Evolutionary conservation across 2,888 invertebrate species (phyloP).

Genomic region (Abrostola triplasia): DNA sequence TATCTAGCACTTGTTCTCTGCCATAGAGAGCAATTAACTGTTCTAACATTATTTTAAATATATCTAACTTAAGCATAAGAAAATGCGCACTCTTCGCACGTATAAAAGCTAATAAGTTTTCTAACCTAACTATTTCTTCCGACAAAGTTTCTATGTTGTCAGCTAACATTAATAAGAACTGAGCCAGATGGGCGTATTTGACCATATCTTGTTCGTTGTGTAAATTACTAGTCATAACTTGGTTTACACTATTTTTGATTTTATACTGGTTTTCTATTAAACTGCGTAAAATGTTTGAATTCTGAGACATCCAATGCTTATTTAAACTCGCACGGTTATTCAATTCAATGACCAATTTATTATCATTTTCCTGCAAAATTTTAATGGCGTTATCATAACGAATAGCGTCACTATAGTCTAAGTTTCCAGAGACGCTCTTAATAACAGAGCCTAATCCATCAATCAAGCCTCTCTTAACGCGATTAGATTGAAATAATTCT

Average conservation of each 20-base stretch:
- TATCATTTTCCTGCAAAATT: slow-evolving; percentile 5
- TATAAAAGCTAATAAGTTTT: slow-evolving; percentile 36
- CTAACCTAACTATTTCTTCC: slow-evolving; percentile 25
- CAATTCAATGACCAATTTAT: neutral
- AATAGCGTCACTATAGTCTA: slow-evolving; percentile 22
- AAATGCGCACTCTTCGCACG: slow-evolving; percentile 20
- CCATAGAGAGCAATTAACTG: slow-evolving; percentile 28
- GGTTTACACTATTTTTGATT: slow-evolving; percentile 1
- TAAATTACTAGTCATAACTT: neutral
- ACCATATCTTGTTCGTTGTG: slow-evolving; percentile 5
- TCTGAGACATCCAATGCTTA: slow-evolving; percentile 8
- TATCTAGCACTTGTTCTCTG: slow-evolving; percentile 27
- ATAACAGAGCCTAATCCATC: no score
- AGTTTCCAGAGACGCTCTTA: no score
- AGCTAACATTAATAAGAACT: slow-evolving; percentile 11
- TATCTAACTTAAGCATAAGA: slow-evolving; percentile 31
- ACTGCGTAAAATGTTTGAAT: slow-evolving; percentile 6
- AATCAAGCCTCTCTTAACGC: slow-evolving; percentile 6
- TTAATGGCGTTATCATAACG: slow-evolving; percentile 24
- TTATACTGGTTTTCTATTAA: slow-evolving; percentile 11
- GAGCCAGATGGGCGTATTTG: slow-evolving; percentile 19
- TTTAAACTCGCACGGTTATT: slow-evolving; percentile 3
- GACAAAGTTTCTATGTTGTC: slow-evolving; percentile 10
- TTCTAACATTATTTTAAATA: slow-evolving; percentile 29
- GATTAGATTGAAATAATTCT: slow-evolving; percentile 1